A percentile compares a stretch with the other conserved stretches of the same genome.
Conservation (phyloP, 2,888 invertebrate genomes). For the Argynnis bischoffii region DNA sequence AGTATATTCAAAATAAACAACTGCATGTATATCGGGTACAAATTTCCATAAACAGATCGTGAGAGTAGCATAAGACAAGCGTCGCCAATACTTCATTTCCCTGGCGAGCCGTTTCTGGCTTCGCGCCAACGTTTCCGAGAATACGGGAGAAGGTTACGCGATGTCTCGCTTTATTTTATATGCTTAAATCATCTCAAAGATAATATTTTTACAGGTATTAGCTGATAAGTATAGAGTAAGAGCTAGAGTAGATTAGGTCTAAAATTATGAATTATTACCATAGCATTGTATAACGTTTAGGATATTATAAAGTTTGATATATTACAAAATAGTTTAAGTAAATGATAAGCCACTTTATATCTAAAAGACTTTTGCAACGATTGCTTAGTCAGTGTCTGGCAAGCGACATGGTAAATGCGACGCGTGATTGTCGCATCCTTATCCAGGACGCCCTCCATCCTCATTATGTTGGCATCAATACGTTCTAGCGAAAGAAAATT, state of each 20-base stretch:
- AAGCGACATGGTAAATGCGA: conserved; percentile 44
- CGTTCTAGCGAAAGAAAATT: conserved; percentile 31
- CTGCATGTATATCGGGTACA: conserved; percentile 53
- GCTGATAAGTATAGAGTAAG: conserved; percentile 24
- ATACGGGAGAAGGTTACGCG: conserved; percentile 78
- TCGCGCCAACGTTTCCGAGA: conserved; percentile 76
- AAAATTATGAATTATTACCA: too few species aligned
- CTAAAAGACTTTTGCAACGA: conserved; percentile 13
- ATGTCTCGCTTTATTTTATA: conserved; percentile 78
- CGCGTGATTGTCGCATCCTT: conserved; percentile 71
- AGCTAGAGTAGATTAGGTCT: conserved; percentile 7
- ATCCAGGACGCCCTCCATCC: conserved; percentile 72
- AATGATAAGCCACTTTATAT: too few species aligned
- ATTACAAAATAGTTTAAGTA: too few species aligned
- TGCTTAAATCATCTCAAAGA: conserved; percentile 76
- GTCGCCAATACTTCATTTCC: conserved; percentile 75
- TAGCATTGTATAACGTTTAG: too few species aligned
- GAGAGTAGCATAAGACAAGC: conserved; percentile 67
- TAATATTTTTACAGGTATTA: conserved; percentile 62
- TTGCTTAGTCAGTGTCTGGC: conserved; percentile 32
- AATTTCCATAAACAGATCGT: conserved; percentile 74
- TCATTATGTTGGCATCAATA: conserved; percentile 54
- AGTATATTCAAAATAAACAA: conserved; percentile 61
- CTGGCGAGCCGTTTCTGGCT: conserved; percentile 69
- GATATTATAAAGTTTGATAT: too few species aligned